Base-by-base conservation (phyloP, 2,888 invertebrate species). In the Sesia bembeciformis region DNA sequence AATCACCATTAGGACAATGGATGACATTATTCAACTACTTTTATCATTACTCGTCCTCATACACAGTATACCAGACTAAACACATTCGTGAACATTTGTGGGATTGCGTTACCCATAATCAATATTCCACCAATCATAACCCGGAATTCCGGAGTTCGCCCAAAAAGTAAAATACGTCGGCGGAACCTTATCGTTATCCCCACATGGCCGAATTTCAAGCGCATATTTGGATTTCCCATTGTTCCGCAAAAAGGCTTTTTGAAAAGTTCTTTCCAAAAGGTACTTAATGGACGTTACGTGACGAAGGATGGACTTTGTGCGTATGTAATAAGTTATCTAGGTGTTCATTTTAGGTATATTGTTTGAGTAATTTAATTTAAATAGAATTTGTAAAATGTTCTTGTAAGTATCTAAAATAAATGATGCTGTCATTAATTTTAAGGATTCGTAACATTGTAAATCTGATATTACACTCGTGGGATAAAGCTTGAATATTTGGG, bases 61-160 rank as follows among this genome's bases (percentile, higher is more conserved):
- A 23, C 23, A 23, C 23, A 23, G 23, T 23, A 23, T 23, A 23
- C 23, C 23, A 23, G 23, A 23, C 46, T 46, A 46, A 46, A 46
- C 46, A 8, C 23, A 46, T 46, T 46, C 46, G 23, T 23, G 4
- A 8, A 46, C 50, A 50, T 50, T 50, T 50, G 50, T 50, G 38
- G 50, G 50, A 38, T 46, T 46, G 7, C 46, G 46, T n/a, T 50
- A 39, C 52, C n/a, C 6, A 61, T 66, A 70, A 73, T 71, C 72
- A 68, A 72, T 73, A 72, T 72, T 72, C 62, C 64, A 51, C 61
- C 66, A 66, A 70, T 68, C 65, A 64, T 61, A 62, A 60, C 57
- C 62, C 65, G 63, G 63, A 63, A 55, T 49, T 51, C 57, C 51
- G 56, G 56, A 52, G 39, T n/a, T 6, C 52, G 40, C 5, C 38